Conservation (phyloP, 2,888 invertebrate genomes). For the Slavum lentiscoides region DNA sequence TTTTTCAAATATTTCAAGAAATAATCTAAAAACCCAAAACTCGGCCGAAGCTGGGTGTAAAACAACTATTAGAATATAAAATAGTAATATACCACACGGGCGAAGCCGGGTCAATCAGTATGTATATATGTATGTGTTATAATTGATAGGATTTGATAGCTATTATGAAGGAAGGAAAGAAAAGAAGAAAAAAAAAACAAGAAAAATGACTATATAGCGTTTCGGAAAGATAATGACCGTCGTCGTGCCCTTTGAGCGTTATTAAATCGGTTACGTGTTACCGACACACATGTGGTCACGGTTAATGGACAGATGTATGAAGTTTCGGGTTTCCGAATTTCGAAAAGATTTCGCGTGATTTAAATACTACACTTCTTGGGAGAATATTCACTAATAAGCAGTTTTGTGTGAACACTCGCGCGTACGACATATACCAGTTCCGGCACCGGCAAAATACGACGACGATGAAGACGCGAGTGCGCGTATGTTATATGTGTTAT, state of each 20-base stretch:
- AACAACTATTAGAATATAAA: too few species aligned
- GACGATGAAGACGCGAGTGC: too few species aligned
- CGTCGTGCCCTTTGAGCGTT: constrained; percentile 31
- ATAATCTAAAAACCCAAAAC: too few species aligned
- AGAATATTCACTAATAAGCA: constrained; percentile 40
- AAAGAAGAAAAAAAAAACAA: background rate
- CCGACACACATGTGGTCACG: constrained; percentile 40
- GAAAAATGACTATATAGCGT: constrained; percentile 9
- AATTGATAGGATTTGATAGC: constrained; percentile 1
- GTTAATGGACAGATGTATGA: constrained; percentile 43
- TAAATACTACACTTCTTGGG: constrained; percentile 29
- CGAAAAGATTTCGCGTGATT: constrained; percentile 46
- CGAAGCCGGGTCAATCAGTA: too few species aligned
- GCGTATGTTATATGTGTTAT: background rate
- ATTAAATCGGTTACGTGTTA: constrained; percentile 28
- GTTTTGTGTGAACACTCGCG: constrained; percentile 33
- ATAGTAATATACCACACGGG: too few species aligned
- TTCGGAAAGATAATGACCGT: constrained; percentile 37
- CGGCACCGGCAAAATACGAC: background rate
- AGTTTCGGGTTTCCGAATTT: constrained; percentile 48
- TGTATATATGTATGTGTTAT: background rate
- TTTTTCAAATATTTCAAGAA: too few species aligned
- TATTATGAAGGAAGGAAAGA: background rate
- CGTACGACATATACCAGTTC: background rate
- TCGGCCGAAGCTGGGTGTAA: too few species aligned